Percentiles rank a stretch among this genome's conserved stretches.
Evolutionary conservation across 1,140 invertebrate species (phyloP).

Genomic region (Meloidogyne hapla): DNA sequence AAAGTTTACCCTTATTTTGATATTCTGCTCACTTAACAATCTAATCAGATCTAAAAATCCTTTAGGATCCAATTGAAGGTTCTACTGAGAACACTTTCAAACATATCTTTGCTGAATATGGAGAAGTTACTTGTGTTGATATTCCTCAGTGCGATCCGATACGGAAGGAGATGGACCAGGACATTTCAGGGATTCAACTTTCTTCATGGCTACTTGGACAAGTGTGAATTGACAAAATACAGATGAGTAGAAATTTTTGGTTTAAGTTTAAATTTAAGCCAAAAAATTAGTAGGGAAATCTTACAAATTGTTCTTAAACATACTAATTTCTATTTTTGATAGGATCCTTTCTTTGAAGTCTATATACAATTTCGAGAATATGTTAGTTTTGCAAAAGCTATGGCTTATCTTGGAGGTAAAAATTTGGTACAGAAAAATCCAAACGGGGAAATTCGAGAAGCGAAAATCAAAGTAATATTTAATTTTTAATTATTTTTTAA

Average conservation of each 20-base stretch:
- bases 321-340: neutral
- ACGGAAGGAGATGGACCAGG: constrained; percentile 38
- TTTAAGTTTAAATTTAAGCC: constrained; percentile 9
- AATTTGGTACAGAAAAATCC: constrained; percentile 32
- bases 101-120: constrained; percentile 35
- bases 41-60: neutral
- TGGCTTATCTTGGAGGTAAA: constrained; percentile 33
- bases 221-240: constrained; percentile 24
- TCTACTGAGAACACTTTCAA: constrained; percentile 27
- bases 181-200: constrained; percentile 40
- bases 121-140: constrained; percentile 32
- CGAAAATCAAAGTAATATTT: constrained; percentile 30
- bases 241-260: neutral
- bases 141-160: constrained; percentile 42
- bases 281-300: neutral
- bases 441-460: constrained; percentile 33
- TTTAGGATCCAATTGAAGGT: constrained; percentile 27
- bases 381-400: constrained; percentile 29
- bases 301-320: neutral
- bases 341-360: constrained; percentile 41
- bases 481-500: neutral
- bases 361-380: constrained; percentile 41
- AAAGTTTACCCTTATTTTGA: neutral
- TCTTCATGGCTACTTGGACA: constrained; percentile 38
- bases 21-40: too few relatives aligned